Percentiles rank a stretch among this genome's conserved stretches.
phyloP scores from a whole-genome alignment of 1,140 invertebrate species.

The Saccostrea cuccullata region DNA sequence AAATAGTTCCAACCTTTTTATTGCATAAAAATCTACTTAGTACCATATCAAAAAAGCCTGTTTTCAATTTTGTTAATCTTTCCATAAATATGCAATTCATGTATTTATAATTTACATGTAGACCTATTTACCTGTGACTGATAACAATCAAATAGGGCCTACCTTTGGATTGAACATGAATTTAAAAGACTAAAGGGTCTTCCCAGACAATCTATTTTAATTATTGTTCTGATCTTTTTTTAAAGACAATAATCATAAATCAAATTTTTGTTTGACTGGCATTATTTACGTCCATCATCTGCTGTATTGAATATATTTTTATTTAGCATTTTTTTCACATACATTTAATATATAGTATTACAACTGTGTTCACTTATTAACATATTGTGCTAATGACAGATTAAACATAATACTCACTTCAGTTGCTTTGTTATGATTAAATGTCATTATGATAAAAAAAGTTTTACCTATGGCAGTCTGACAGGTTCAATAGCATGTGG shows the following conservation, averaged over 20 bases:
- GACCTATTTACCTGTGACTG: background rate
- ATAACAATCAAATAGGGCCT: background rate
- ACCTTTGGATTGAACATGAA: background rate
- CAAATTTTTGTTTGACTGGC: background rate
- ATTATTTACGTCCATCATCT: background rate
- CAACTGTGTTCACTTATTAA: slow-evolving; percentile 15
- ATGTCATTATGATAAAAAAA: background rate
- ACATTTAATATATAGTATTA: background rate
- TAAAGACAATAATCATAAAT: background rate
- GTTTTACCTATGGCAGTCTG: background rate
- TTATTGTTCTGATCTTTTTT: background rate
- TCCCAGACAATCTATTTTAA: background rate
- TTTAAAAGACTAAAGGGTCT: background rate
- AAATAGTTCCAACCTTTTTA: background rate
- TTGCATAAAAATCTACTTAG: background rate
- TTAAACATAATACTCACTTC: background rate
- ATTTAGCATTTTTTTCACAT: background rate
- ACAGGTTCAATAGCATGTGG: too few relatives aligned
- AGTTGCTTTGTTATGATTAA: background rate
- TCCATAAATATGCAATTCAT: background rate
- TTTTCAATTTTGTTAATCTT: background rate
- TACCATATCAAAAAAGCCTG: background rate
- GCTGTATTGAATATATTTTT: background rate
- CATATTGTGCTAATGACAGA: background rate
- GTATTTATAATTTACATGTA: background rate